Percentiles rank a stretch among this genome's conserved stretches.
Evolutionary conservation across 2,888 invertebrate species (phyloP).

Genomic region (Plagiodera versicolora): DNA sequence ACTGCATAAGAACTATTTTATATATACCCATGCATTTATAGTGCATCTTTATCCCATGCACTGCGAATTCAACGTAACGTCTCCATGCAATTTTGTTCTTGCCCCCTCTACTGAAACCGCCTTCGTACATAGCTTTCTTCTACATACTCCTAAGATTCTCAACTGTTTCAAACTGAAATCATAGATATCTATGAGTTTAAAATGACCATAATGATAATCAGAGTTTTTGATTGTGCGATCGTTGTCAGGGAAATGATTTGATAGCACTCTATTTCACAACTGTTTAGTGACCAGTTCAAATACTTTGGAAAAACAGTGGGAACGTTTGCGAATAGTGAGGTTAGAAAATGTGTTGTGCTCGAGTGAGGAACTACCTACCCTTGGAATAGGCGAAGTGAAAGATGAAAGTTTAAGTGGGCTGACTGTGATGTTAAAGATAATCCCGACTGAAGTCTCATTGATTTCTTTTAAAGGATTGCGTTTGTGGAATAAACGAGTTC

Average conservation of each 20-base stretch:
- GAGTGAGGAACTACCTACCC: slow-evolving; percentile 26
- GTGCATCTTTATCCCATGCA: slow-evolving; percentile 35
- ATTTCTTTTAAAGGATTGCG: neutral
- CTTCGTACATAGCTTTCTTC: slow-evolving; percentile 48
- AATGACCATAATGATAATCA: slow-evolving; percentile 40
- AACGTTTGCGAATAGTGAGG: slow-evolving; percentile 29
- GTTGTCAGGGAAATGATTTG: slow-evolving; percentile 14
- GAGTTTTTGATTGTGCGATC: slow-evolving; percentile 19
- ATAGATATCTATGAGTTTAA: slow-evolving; percentile 48
- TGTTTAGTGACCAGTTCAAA: slow-evolving; percentile 12
- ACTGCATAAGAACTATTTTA: slow-evolving; percentile 38
- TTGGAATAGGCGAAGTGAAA: slow-evolving; percentile 10
- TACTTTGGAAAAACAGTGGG: slow-evolving; percentile 22
- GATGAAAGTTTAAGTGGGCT: slow-evolving; percentile 12
- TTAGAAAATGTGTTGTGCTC: slow-evolving; percentile 31
- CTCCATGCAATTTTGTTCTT: slow-evolving; percentile 38
- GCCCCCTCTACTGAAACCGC: slow-evolving; percentile 39
- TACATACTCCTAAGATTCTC: slow-evolving; percentile 51
- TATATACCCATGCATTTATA: slow-evolving; percentile 36
- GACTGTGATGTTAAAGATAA: slow-evolving; percentile 18
- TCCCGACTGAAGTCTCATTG: slow-evolving; percentile 2
- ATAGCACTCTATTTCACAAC: slow-evolving; percentile 13
- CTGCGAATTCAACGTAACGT: slow-evolving; percentile 33
- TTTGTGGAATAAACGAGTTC: neutral
- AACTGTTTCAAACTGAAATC: slow-evolving; percentile 52